Percentiles rank a stretch among this genome's conserved stretches.
Evolutionary conservation across 2,888 invertebrate species (phyloP).

Genomic region (Malthinus seriepunctatus): DNA sequence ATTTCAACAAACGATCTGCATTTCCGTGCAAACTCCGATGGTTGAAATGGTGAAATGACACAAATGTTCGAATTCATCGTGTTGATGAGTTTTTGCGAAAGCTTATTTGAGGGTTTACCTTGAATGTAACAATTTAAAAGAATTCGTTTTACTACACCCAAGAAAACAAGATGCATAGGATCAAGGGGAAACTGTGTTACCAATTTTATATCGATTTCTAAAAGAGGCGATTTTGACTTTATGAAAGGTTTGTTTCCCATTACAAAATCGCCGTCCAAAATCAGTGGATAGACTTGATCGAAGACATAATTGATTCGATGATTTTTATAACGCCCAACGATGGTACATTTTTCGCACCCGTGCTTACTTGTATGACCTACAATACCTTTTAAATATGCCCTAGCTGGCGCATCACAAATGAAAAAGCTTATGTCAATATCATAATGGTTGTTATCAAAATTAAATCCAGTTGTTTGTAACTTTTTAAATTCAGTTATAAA

Average conservation of each 20-base stretch:
- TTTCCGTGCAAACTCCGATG: constrained; percentile 26
- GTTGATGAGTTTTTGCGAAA: background rate
- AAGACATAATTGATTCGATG: background rate
- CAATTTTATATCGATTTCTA: background rate
- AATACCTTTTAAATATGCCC: constrained; percentile 17
- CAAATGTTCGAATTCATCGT: background rate
- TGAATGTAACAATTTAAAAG: background rate
- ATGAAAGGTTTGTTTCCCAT: no score
- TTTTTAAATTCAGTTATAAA: constrained; percentile 27
- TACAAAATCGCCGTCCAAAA: background rate
- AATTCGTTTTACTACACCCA: background rate
- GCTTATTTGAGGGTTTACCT: background rate
- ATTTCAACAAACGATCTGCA: constrained; percentile 22
- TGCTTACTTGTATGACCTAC: constrained; percentile 11
- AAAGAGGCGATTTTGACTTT: background rate
- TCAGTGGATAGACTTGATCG: background rate
- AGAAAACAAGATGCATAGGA: background rate
- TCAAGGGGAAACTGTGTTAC: background rate
- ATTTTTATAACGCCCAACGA: constrained; percentile 10
- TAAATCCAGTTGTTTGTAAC: constrained; percentile 10
- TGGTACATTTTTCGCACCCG: constrained; percentile 16
- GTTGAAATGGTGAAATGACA: no score
- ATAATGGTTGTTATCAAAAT: constrained; percentile 5
- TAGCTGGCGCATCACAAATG: constrained; percentile 9
- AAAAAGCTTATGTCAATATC: constrained; percentile 3